Conservation (phyloP, 2,797 vertebrate species). For the Lepidocolaptes lacrymiger region DNA sequence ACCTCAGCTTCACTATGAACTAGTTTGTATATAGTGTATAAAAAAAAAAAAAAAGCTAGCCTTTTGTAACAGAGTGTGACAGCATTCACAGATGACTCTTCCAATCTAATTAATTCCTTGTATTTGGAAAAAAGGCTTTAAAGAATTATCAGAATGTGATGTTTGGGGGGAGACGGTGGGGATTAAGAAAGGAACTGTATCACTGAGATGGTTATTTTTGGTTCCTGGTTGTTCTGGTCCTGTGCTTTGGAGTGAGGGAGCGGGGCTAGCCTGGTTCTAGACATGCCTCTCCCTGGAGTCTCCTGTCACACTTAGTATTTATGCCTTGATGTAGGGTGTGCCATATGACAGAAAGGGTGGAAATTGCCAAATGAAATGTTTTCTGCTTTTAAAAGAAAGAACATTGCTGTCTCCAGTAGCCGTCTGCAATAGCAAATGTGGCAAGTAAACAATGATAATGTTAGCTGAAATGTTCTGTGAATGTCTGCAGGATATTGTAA, state of each 20-base stretch:
- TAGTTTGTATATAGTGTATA: background rate
- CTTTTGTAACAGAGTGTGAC: background rate
- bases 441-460: background rate
- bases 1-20: background rate
- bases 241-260: background rate
- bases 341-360: background rate
- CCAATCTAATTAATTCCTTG: background rate
- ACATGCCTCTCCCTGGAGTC: background rate
- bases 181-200: background rate
- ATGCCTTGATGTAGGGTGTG: background rate
- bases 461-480: background rate
- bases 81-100: background rate
- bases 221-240: background rate
- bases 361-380: background rate
- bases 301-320: background rate
- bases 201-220: background rate
- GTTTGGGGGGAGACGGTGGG: fast-evolving
- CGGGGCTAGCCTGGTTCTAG: background rate
- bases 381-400: background rate
- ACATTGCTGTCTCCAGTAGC: background rate
- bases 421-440: background rate
- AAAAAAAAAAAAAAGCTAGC: background rate
- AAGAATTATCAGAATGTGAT: background rate
- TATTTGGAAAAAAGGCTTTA: background rate
- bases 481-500: slow-evolving; percentile 12